Conservation (phyloP, 2,888 invertebrate species). For the Acholoe squamosa region DNA sequence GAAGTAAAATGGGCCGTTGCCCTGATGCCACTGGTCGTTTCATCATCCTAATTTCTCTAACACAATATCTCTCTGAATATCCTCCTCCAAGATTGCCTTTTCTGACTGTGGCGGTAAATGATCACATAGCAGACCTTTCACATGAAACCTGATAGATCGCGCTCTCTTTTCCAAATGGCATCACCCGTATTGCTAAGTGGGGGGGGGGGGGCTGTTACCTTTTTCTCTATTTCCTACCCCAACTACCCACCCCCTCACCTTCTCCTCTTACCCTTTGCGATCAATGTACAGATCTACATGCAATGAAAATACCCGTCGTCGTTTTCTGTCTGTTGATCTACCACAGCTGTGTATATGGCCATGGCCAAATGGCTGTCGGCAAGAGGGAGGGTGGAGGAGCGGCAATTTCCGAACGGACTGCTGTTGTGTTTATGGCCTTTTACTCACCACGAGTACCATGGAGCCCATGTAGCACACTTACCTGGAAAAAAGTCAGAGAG, state of each 20-base stretch:
- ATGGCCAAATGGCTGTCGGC: not conserved
- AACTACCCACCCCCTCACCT: not conserved
- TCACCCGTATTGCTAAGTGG: not conserved
- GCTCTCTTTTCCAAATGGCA: conserved; percentile 16
- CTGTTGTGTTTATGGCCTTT: conserved; percentile 4
- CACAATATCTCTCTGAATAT: not conserved
- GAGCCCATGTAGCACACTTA: not conserved
- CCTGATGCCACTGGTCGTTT: not conserved
- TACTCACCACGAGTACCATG: not conserved
- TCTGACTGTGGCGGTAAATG: not conserved
- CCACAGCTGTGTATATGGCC: not conserved
- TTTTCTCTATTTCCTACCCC: not conserved
- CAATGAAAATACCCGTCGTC: not conserved
- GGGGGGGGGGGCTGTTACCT: not conserved
- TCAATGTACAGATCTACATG: conserved; percentile 21
- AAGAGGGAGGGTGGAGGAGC: not conserved
- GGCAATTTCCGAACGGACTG: conserved; percentile 21
- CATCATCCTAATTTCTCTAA: not conserved
- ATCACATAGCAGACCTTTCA: not conserved
- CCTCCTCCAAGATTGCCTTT: not conserved
- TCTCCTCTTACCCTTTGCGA: not conserved
- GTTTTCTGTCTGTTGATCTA: conserved; percentile 33
- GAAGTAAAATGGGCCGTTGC: not conserved
- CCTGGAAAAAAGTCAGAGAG: conserved; percentile 4
- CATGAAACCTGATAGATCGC: not conserved